Percentiles rank a stretch among this genome's conserved stretches.
phyloP scores from a whole-genome alignment of 2,797 vertebrate species.

The Cynopterus sphinx region DNA sequence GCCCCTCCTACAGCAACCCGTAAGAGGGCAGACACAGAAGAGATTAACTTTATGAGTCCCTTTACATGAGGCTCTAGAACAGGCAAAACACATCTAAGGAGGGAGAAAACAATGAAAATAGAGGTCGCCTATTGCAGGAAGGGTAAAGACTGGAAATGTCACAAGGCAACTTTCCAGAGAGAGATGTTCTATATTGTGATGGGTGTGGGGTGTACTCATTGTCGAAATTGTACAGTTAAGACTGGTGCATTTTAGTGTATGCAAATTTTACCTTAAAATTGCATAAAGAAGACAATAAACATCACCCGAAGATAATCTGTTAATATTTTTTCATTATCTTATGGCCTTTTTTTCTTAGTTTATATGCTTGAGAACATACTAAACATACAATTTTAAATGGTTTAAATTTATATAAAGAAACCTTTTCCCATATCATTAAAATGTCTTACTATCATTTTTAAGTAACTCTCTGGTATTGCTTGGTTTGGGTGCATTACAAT shows the following conservation, averaged over 20 bases:
- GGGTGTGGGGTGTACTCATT: neutral
- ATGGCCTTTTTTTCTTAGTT: neutral
- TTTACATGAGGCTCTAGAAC: neutral
- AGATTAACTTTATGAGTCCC: neutral
- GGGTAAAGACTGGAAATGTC: neutral
- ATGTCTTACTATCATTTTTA: neutral
- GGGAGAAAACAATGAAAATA: neutral
- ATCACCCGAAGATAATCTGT: neutral
- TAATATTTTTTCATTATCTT: neutral
- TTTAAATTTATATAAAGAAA: neutral
- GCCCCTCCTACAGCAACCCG: accelerated
- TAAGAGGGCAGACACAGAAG: neutral
- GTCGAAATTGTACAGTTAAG: neutral
- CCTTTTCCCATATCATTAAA: neutral
- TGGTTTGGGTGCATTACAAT: neutral
- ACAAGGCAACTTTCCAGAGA: neutral
- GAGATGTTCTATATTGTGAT: neutral
- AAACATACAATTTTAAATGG: neutral
- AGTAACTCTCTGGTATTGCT: neutral
- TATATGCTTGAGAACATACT: neutral
- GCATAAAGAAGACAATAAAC: neutral
- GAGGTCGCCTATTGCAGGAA: neutral
- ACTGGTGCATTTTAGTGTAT: neutral
- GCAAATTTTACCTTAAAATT: neutral
- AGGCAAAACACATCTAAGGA: neutral